phyloP scores from a whole-genome alignment of 2,113 vertebrate genomes.

The Stictonetta naevosa region DNA sequence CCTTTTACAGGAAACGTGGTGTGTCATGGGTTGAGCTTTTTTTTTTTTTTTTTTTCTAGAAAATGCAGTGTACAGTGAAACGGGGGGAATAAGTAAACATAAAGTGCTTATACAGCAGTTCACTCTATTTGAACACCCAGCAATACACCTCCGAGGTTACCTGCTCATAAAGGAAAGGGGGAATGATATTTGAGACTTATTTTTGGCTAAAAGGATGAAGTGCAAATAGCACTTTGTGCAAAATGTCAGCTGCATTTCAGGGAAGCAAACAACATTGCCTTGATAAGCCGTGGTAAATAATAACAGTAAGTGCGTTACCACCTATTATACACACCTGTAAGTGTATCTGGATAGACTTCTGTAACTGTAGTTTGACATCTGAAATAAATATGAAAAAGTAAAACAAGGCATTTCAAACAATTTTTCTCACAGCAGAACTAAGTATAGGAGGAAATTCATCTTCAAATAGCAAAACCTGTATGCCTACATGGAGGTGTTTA shows the following conservation, averaged over 20 bases:
- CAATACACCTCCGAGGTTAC: slow-evolving; percentile 27
- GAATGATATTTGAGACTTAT: slow-evolving; percentile 33
- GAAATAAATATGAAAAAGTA: not conserved
- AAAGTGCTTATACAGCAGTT: slow-evolving; percentile 38
- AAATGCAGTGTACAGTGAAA: slow-evolving; percentile 22
- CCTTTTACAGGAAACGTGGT: slow-evolving; percentile 24
- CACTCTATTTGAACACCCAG: slow-evolving; percentile 14
- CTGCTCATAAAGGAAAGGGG: slow-evolving; percentile 32
- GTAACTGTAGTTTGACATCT: not conserved
- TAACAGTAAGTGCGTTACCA: not conserved
- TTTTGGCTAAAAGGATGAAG: slow-evolving; percentile 53
- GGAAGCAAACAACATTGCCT: not conserved
- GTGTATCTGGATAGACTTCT: not conserved
- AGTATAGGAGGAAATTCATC: not conserved
- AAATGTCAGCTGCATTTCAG: slow-evolving; percentile 43
- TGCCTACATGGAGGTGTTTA: not conserved
- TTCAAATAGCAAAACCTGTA: not conserved
- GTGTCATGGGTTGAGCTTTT: slow-evolving; percentile 14
- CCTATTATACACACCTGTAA: not conserved
- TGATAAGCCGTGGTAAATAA: slow-evolving; percentile 49
- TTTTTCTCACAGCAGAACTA: not conserved
- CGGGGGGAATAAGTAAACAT: slow-evolving; percentile 27
- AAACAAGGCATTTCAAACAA: not conserved
- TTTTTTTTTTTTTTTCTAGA: slow-evolving; percentile 3
- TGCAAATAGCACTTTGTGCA: slow-evolving; percentile 23